These are phyloP conservation scores for Hylomyscus alleni DNA, from an alignment of 2,797 vertebrate genomes.

Conservation along the genomic window DNA sequence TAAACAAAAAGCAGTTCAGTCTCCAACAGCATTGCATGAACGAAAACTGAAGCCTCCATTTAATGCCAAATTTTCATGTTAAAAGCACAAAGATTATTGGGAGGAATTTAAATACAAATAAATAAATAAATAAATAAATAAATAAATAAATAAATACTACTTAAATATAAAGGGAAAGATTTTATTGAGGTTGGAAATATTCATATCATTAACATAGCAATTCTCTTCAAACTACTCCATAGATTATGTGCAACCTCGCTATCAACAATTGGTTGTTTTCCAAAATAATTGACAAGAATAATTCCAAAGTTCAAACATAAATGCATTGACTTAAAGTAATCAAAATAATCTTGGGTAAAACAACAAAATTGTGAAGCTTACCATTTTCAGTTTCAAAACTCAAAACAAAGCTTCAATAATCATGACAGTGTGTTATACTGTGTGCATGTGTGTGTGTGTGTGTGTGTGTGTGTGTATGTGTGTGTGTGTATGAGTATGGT, in stretches of 20 bases:
- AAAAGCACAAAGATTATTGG: not conserved
- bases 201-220: not conserved
- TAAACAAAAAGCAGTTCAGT: not conserved
- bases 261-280: not conserved
- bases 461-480: not conserved
- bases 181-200: not conserved
- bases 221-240: not conserved
- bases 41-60: not conserved
- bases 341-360: conserved; percentile 1
- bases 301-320: conserved; percentile 37
- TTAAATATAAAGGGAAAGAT: not conserved
- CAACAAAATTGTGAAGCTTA: not conserved
- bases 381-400: not conserved
- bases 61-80: not conserved
- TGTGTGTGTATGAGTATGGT: not conserved
- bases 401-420: not conserved
- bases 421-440: not conserved
- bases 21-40: not conserved
- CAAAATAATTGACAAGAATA: not conserved
- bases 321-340: not conserved
- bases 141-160: not conserved
- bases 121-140: not conserved
- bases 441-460: accelerated
- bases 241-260: not conserved
- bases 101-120: not conserved